Base-by-base conservation (phyloP, 2,888 invertebrate species). In the Orgyia antiqua region DNA sequence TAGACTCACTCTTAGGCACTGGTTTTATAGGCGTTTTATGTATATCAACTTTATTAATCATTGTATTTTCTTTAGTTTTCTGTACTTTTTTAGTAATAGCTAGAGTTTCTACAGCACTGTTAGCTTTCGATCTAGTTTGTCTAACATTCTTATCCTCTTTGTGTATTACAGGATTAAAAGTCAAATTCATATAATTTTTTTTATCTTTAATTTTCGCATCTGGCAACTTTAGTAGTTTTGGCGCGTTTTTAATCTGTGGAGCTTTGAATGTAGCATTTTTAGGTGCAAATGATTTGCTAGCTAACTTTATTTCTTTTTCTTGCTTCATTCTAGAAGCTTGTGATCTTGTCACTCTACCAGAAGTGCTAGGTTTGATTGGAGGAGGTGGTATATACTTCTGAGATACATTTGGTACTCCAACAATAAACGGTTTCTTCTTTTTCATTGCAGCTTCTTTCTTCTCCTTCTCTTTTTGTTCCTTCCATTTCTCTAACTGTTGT, bases 191-290 rank as follows among this genome's bases (percentile, higher is more conserved):
- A 34, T 52, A 58, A 31, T 53, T 64, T 15, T 44, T 39, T 18
- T 45, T 60, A 24, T 46, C 54, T 24, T 27, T 58, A 17, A 38
- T 13, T 6, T 23, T 52, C 18, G 45, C 37, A 13, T 61, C 48
- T 2, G 39, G 54, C 19, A 76, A 33, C 10, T 33, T 58, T 3
- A 69, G 68, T 32, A 63, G 48, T 34, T 62, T 70, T 0, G 36
- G 42, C 4, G 64, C 23, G 6, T 59, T 61, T 41, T 55, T 51
- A 3, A 52, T 23, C 31, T 57, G 36, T 1, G 89, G 89, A 3
- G 88, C 72, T 47, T 70, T 78, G 50, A 90, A 90, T 7, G 62
- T 43, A 9, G 89, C 83, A 69, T 88, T 79, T 31, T 58, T 58
- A 0, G 90, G 89, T 6, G 89, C 89, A 68, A 90, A 88, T 0